Evolutionary conservation across 2,888 invertebrate species (phyloP).

Genomic region (Hydraecia micacea): DNA sequence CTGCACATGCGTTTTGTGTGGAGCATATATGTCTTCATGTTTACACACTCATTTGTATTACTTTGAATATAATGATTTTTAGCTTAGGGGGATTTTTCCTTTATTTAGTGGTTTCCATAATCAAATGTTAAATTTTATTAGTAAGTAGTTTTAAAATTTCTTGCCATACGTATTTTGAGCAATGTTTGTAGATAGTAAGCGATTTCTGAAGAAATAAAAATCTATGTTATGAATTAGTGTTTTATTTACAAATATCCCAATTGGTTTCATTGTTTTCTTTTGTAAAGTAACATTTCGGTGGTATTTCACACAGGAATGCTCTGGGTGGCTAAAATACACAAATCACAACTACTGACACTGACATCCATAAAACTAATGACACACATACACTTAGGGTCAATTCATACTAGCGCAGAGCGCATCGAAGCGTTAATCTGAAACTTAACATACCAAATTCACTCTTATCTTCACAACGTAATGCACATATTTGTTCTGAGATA

Average conservation of each 20-base stretch:
- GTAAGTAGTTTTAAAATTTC: neutral
- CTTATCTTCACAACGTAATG: too few species aligned
- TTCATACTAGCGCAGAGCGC: too few species aligned
- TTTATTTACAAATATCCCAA: constrained; percentile 36
- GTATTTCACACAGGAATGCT: neutral
- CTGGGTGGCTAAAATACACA: neutral
- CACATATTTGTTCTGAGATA: too few species aligned
- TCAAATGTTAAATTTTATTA: neutral
- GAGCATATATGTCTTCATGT: neutral
- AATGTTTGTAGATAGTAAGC: constrained; percentile 16
- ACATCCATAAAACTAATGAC: neutral
- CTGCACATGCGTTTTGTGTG: neutral
- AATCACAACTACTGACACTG: neutral
- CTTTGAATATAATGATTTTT: neutral
- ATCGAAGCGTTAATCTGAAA: too few species aligned
- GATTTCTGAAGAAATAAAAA: constrained; percentile 31
- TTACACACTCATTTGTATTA: neutral
- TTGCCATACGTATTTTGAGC: constrained; percentile 37
- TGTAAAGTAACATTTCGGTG: neutral
- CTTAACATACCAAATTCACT: too few species aligned
- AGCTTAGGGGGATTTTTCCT: neutral
- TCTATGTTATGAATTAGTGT: constrained; percentile 10
- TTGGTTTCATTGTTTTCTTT: constrained; percentile 6
- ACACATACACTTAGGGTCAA: neutral
- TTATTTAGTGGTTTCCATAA: constrained; percentile 2